A percentile compares a stretch with the other conserved stretches of the same genome.
Evolutionary conservation across 64 coral and sea anemone species (phyloP).

Genomic region (Anthopleura sola): DNA sequence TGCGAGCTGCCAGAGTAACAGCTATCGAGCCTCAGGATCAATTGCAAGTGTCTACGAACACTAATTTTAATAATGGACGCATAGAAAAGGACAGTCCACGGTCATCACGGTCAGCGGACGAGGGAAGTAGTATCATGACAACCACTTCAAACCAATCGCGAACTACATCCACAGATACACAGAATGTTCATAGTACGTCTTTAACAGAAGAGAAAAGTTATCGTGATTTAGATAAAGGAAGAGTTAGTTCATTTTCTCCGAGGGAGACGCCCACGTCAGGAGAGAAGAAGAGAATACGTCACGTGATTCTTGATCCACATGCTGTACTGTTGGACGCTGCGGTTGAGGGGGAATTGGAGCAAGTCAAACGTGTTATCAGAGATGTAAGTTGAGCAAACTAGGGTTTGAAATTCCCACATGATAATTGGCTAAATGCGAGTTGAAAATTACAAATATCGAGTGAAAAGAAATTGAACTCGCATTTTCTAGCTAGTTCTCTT

Average conservation of each 20-base stretch:
- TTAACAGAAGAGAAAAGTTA: background rate
- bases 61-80: background rate
- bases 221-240: background rate
- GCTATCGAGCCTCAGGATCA: background rate
- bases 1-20: background rate
- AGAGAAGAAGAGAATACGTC: conserved; percentile 52
- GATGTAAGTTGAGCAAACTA: conserved; percentile 53
- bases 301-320: conserved; percentile 87
- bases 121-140: background rate
- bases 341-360: conserved; percentile 91
- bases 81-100: background rate
- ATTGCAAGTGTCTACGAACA: background rate
- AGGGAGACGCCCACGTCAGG: background rate
- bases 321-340: conserved; percentile 90
- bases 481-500: too few relatives aligned
- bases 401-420: too few relatives aligned
- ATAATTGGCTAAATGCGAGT: too few relatives aligned
- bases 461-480: too few relatives aligned
- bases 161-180: background rate
- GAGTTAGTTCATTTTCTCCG: background rate
- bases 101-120: background rate
- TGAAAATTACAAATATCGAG: too few relatives aligned
- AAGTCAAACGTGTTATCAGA: conserved; percentile 72
- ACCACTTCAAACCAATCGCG: background rate
- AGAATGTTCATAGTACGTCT: background rate